Evolutionary conservation across 2,888 invertebrate genomes (phyloP), one percentile per base, ranked within the genome.

Genomic region (Artemia sinica): DNA sequence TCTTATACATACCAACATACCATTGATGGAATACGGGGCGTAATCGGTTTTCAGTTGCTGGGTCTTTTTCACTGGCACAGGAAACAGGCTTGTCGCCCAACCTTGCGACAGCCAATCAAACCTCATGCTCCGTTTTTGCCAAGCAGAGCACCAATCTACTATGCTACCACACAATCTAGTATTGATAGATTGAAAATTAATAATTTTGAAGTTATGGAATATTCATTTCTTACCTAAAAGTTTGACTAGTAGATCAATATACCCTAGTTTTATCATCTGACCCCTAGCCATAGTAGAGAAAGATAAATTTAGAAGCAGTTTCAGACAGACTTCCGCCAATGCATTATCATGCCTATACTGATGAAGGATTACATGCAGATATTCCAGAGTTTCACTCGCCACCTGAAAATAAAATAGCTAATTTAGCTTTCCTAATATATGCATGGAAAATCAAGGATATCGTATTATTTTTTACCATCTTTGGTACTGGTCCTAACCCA

Each of bases 291-390:
- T 8, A 9, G 10, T 9, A 14, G 58, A 58, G 18, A 58, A 58
- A n/a, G 58, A 58, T n/a, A 58, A 18, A 58, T 58, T 58, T 18
- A 14, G 58, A n/a, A 58, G 58, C n/a, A 58, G 8, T 14, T 9
- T 58, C 58, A 58, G 58, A 58, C 58, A 58, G 8, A 18, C 18
- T 18, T 58, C 58, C 8, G 58, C 58, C 58, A 58, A 58, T n/a
- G 18, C 58, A 18, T n/a, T n/a, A 58, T 58, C 58, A 10, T 9
- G n/a, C 10, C 58, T 58, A 10, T 58, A 58, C 10, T 58, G 58
- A 18, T 58, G 58, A 58, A 58, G 58, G 58, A 58, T 18, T 10
- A 58, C 58, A 18, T 58, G 58, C 14, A 58, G 58, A 18, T n/a
- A 58, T 18, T 58, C 58, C 8, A 58, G 18, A 14, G 18, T 9